Base-by-base conservation (phyloP, 2,113 vertebrate genomes). In the Callipepla squamata region DNA sequence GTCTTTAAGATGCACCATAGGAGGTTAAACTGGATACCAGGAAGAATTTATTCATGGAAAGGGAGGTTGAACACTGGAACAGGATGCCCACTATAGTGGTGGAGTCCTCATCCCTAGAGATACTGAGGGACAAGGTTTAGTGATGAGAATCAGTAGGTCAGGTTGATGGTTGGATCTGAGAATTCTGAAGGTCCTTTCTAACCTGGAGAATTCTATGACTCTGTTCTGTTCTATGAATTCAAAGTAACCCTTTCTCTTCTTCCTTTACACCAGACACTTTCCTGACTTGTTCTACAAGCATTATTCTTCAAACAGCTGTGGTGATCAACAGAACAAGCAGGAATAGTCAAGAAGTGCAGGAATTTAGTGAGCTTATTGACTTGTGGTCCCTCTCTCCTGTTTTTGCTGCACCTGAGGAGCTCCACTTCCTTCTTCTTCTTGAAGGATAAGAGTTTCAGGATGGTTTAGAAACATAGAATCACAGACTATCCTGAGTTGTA, bases 271-370 rank as follows among this genome's bases (percentile, higher is more conserved):
- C 62, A 40, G 42, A 3, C 36, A 36, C 23, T 36, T 50, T 42
- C 34, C 63, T 88, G 62, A 50, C 23, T 21, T 0, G 0, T 18
- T 45, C 44, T 45, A 61, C 48, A 44, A 47, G 7, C 28, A 13
- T 1, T 1, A 11, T 3, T 28, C 42, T 51, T 72, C 53, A 45
- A 6, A 42, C 0, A 26, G 28, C 53, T 7, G 25, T 4, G 12
- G 12, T 5, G 61, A 84, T n/a, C 59, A 69, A 7, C 65, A 34
- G 2, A 47, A 21, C 0, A 15, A 53, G 38, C 30, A 85, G 62
- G 42, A 38, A 51, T 3, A 26, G 53, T 59, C 51, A 55, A 12
- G 4, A n/a, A 48, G 25, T 19, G 18, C 15, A 61, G 25, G 45
- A 61, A 66, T 76, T 51, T 14, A 85, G 44, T 18, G 59, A 61